These are phyloP conservation scores for Rhamphomyia laevipes DNA, from an alignment of 2,888 invertebrate species.

Conservation along the genomic window DNA sequence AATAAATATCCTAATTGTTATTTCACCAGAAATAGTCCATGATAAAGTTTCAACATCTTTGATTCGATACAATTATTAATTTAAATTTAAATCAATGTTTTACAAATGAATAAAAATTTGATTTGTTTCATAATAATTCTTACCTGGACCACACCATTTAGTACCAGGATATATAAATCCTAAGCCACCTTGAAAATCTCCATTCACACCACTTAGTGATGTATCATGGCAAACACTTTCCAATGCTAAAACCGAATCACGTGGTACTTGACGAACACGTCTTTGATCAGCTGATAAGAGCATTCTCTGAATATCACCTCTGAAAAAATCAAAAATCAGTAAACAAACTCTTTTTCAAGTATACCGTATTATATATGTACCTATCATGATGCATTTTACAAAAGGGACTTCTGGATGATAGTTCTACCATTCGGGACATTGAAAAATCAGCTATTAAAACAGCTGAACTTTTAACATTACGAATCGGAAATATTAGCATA, in stretches of 20 bases:
- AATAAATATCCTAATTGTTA: too few species aligned
- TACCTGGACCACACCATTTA: constrained; percentile 66
- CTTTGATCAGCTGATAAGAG: constrained; percentile 45
- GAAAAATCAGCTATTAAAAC: constrained; percentile 49
- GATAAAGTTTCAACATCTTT: too few species aligned
- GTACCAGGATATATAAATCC: constrained; percentile 58
- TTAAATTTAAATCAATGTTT: too few species aligned
- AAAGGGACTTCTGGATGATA: constrained; percentile 46
- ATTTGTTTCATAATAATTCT: too few species aligned
- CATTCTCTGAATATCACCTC: constrained; percentile 49
- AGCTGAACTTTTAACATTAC: constrained; percentile 25
- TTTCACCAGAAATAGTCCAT: too few species aligned
- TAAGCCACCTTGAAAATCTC: constrained; percentile 33
- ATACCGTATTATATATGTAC: constrained; percentile 26
- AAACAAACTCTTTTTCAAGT: background rate
- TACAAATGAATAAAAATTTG: too few species aligned
- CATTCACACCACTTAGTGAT: constrained; percentile 23
- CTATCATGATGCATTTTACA: constrained; percentile 49
- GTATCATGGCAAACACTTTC: constrained; percentile 44
- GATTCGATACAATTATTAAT: too few species aligned
- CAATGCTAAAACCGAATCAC: constrained; percentile 45
- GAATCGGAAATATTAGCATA: background rate
- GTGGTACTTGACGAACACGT: constrained; percentile 47
- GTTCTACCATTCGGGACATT: constrained; percentile 52
- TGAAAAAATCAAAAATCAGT: constrained; percentile 17